Percentiles rank a stretch among this genome's conserved stretches.
Evolutionary conservation across 2,888 invertebrate genomes (phyloP).

Genomic region (Rhyacophila evoluta): DNA sequence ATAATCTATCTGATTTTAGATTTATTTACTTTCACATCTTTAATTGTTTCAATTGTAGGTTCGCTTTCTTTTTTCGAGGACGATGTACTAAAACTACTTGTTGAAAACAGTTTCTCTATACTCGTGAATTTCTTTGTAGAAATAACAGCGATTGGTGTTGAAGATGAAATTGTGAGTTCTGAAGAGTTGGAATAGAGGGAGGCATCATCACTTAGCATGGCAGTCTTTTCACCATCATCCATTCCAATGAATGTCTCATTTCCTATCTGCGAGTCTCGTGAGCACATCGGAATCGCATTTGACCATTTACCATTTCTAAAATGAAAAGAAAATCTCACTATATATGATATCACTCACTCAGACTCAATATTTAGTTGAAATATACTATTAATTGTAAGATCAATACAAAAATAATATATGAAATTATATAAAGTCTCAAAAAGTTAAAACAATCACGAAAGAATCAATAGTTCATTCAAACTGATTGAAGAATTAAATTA

Average conservation of each 20-base stretch:
- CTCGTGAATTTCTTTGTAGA: neutral
- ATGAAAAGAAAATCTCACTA: no score
- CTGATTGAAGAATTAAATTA: no score
- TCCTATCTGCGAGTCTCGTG: slow-evolving; percentile 61
- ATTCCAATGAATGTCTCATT: slow-evolving; percentile 45
- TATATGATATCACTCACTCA: no score
- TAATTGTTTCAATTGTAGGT: neutral
- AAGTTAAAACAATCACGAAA: no score
- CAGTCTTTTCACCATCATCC: slow-evolving; percentile 59
- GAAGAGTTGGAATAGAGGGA: slow-evolving; percentile 33
- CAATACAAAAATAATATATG: no score
- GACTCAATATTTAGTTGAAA: no score
- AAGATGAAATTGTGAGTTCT: neutral
- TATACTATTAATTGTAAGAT: no score
- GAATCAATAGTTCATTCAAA: no score
- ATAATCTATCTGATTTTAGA: neutral
- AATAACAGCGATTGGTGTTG: neutral
- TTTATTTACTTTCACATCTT: neutral
- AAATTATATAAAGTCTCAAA: no score
- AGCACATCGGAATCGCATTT: slow-evolving; percentile 84
- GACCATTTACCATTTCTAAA: slow-evolving; percentile 88
- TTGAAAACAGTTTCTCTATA: neutral
- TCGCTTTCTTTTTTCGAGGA: neutral
- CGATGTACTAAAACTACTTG: neutral
- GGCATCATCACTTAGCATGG: slow-evolving; percentile 63